Evolutionary conservation across 2,797 vertebrate species (phyloP), one percentile per base, ranked within the genome.

Genomic region (Sebastes melanostomus): DNA sequence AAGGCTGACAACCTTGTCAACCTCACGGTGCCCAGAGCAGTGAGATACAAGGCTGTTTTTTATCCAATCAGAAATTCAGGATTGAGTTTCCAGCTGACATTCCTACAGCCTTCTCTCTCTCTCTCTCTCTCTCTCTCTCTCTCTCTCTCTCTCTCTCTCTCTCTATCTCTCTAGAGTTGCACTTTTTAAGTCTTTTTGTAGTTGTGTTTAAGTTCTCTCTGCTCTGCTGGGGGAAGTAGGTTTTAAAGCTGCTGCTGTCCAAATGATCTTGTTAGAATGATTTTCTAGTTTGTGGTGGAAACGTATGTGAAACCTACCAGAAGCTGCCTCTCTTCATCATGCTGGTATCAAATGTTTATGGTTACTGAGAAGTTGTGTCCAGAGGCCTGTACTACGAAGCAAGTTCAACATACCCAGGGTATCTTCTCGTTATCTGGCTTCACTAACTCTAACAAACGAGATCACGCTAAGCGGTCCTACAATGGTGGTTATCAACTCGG

Each of bases 81-180:
- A 80, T 25, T 3, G 14, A 63, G 56, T n/a, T 74, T 62, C 36
- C 16, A 29, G 46, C 13, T 46, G 60, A 88, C 80, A 86, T 90
- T 86, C 85, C 75, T 8, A 5, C 20, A 80, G 77, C 72, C 56
- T 32, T 58, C 74, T 61, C 72, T 24, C 30, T 73, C 50, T 66
- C 38, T 61, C 34, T 61, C 25, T 25, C 25, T 25, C 25, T 25
- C 25, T 25, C 25, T 27, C 25, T 27, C 25, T 27, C 27, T 27
- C 34, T 52, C 72, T 60, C 71, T 55, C 74, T 60, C 71, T 24
- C 30, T 72, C 34, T 66, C 36, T 58, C 3, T 58, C 71, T n/a
- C 71, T n/a, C 30, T 72, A 38, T 66, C 12, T 38, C 13, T 71
- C 54, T 38, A 69, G 32, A 38, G 12, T 36, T 83, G 67, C 81